Base-by-base conservation (phyloP, 2,888 invertebrate genomes). In the Abrostola tripartita region DNA sequence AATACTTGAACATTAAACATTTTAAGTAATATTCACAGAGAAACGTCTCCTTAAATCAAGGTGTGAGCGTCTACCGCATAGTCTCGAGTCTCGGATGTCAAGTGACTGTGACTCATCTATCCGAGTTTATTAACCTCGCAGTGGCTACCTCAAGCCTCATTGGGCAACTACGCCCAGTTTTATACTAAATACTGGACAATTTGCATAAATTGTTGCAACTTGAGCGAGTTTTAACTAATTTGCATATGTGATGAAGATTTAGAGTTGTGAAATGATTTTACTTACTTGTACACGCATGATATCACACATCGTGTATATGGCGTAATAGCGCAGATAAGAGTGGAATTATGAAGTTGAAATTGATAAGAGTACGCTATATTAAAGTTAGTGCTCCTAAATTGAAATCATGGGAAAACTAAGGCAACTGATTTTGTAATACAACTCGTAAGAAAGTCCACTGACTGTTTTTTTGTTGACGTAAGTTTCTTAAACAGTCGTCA, bases 21-120 rank as follows among this genome's bases (percentile, higher is more conserved):
- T 24, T 24, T 24, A 24, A 24, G 24, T 24, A 24, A 24, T 4
- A 24, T 24, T 24, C 1, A 24, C 52, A 65, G 63, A 50, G 52
- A 56, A 78, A 80, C 64, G 51, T 8, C 57, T 60, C 61, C 63
- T 76, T 84, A 77, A 79, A 52, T 50, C 41, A 41, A 14, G 40
- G 54, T 53, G 65, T 53, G 63, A 68, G 50, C 62, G 81, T 84
- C 80, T 81, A 76, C 79, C 74, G 68, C 73, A 64, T 65, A 71
- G 79, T 79, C 76, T 83, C 80, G 38, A 71, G 79, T 79, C 76
- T 83, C 80, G 38, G 77, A 76, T 82, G 78, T 81, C 78, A 82
- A 78, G 78, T 78, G 60, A 65, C 71, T 73, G 72, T 89, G 88
- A 89, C 81, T 88, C 89, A 89, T 88, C 86, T 77, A 81, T 68